Base-by-base conservation (phyloP, 1,140 invertebrate species). In the Drosophila gunungcola region DNA sequence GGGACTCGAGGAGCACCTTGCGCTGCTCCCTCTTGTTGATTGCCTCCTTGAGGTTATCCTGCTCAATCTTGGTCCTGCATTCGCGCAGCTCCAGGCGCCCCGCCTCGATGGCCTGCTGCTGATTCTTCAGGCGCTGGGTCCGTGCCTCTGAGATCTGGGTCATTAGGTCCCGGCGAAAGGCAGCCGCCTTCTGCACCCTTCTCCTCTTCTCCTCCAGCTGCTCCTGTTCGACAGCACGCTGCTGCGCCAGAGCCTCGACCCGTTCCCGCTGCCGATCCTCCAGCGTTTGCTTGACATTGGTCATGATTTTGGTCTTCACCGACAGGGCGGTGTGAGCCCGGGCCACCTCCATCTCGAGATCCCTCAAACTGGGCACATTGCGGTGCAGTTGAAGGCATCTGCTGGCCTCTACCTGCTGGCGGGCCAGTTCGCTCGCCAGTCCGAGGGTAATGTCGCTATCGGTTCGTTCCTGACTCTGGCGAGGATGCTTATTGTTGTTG, bases 261-360 rank as follows among this genome's bases (percentile, higher is more conserved):
- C 58, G 49, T 16, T 70, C 74, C 3, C 29, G 10, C 5, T 21
- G 34, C 11, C 61, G 77, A 6, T 45, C 41, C 0, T 25, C 10
- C 9, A 41, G 51, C 6, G 10, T 36, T 11, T 6, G 21, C 3
- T 2, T 10, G 1, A 34, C n/a, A 7, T 54, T 54, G 0, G 13
- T 25, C 3, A 13, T 12, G 9, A 85, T 85, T 3, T 42, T 63
- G 6, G 49, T n/a, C 39, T 74, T 52, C 3, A 86, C 51, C 11
- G 41, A 52, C 25, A 86, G 27, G 3, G 82, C 68, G 3, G 82
- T 82, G 48, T 75, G 68, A 5, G 78, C 82, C 2, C 49, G 64
- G 3, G 69, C 69, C 3, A 86, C 51, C n/a, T 86, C 82, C 5
- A 63, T 46, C 7, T 48, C n/a, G 0, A 86, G 65, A 5, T 81